Evolutionary conservation across 2,888 invertebrate species (phyloP), one percentile per base, ranked within the genome.

Genomic region (Strigamia maritima): DNA sequence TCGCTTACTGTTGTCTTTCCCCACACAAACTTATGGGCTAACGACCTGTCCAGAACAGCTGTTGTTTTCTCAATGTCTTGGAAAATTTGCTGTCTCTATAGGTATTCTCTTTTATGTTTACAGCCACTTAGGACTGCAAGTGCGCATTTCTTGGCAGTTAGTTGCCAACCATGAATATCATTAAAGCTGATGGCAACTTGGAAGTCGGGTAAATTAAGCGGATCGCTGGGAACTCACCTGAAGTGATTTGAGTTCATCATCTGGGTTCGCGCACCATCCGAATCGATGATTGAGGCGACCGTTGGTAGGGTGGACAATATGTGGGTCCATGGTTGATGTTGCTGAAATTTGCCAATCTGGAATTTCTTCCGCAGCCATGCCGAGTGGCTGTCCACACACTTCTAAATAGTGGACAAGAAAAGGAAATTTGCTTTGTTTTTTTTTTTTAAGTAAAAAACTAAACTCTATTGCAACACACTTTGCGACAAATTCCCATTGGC

Each of bases 341-440:
- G 83, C 82, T 22, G 78, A 80, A 14, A 83, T 81, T 28, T 83
- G 82, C 12, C 79, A 77, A 75, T 83, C 83, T 14, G 81, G 82
- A 26, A 83, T 83, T 78, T 83, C 83, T 82, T 83, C 83, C 0
- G 83, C 82, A 14, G 83, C 82, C 83, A 83, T 83, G n/a, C 83
- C 83, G 28, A 83, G 79, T 16, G 83, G 83, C 75, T 83, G 82
- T 0, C 83, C 83, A 79, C 83, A 83, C 10, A 82, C 80, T 76
- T 83, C 83, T 82, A 78, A 7, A 60, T 60, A 19, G 26, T 16
- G n/a, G 1, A 14, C 12, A 75, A 40, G 16, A 77, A 77, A 77
- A 26, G 28, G 49, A 19, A 54, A 54, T 24, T 38, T 31, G 8
- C n/a, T 26, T 38, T 35, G 14, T 74, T 24, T 74, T 22, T 19